A percentile compares a stretch with the other conserved stretches of the same genome.
These are phyloP conservation scores for Emberiza fucata DNA, from an alignment of 2,113 vertebrate genomes.

Conservation along the genomic window DNA sequence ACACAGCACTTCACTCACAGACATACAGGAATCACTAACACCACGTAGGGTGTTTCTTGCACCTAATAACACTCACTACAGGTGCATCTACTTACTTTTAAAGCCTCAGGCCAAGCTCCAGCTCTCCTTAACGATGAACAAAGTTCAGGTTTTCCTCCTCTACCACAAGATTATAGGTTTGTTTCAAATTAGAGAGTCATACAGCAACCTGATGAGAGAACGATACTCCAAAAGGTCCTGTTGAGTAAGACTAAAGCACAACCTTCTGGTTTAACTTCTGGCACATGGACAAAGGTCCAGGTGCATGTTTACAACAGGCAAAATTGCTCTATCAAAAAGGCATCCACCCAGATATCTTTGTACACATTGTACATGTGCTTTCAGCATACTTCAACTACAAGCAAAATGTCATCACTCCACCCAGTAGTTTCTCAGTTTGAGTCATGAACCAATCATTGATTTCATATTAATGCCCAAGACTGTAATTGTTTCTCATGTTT, in stretches of 20 bases:
- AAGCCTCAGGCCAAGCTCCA: background rate
- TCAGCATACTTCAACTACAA: background rate
- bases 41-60: rapidly evolving
- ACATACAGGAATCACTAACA: background rate
- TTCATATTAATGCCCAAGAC: background rate
- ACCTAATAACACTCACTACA: background rate
- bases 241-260: background rate
- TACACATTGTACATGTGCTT: background rate
- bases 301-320: background rate
- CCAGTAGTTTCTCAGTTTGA: background rate
- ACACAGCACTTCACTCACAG: background rate
- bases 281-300: background rate
- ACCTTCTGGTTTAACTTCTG: background rate
- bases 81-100: background rate
- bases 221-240: background rate
- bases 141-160: background rate
- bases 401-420: background rate
- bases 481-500: background rate
- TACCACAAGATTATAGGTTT: background rate
- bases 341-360: background rate
- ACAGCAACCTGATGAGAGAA: background rate
- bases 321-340: background rate
- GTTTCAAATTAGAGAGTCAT: background rate
- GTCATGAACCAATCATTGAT: background rate
- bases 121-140: background rate